A percentile compares a stretch with the other conserved stretches of the same genome.
Evolutionary conservation across 2,888 invertebrate genomes (phyloP).

Genomic region (Oithona nana): DNA sequence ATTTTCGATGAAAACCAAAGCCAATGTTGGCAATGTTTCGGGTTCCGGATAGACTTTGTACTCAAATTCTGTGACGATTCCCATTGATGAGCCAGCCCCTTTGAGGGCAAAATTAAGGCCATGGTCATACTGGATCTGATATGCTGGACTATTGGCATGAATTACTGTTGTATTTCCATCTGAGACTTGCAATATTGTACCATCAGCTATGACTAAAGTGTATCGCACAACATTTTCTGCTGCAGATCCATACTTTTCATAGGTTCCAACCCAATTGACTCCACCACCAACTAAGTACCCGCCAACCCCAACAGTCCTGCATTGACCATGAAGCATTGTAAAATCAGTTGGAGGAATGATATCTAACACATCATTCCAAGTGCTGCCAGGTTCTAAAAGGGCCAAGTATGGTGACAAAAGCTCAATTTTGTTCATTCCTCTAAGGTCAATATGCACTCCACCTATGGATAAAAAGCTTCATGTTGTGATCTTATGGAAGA

Average conservation of each 20-base stretch:
- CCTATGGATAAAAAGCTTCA: too few relatives aligned
- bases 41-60: slow-evolving; percentile 3
- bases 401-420: not conserved
- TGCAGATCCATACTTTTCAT: not conserved
- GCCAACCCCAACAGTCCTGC: slow-evolving; percentile 10
- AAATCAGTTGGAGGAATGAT: not conserved
- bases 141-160: not conserved
- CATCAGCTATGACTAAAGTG: not conserved
- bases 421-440: not conserved
- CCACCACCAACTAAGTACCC: slow-evolving; percentile 8
- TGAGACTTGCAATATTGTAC: not conserved
- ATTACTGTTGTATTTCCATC: not conserved
- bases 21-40: not conserved
- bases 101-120: not conserved
- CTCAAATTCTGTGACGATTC: slow-evolving; percentile 5
- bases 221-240: not conserved
- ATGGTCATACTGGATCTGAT: not conserved
- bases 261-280: slow-evolving; percentile 6
- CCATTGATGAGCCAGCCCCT: slow-evolving; percentile 2
- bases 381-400: not conserved
- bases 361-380: not conserved
- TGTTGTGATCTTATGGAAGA: too few relatives aligned
- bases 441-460: not conserved
- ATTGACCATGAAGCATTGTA: slow-evolving; percentile 12
- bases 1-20: not conserved